phyloP scores from a whole-genome alignment of 2,888 invertebrate species.

The Caenorhabditis parvicauda region DNA sequence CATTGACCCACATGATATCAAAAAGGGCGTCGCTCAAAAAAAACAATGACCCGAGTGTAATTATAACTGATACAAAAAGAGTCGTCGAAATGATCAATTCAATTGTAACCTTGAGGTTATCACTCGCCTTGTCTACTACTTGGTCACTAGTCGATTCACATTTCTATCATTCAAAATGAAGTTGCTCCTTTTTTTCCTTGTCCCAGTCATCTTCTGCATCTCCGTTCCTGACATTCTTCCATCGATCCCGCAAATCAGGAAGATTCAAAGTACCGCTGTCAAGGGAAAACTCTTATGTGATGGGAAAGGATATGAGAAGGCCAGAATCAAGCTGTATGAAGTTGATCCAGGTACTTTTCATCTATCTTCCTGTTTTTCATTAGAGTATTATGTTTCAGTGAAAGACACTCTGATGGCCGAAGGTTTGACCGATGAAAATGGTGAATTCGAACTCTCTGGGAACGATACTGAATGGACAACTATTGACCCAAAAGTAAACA shows the following conservation, averaged over 20 bases:
- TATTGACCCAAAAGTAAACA: slow-evolving; percentile 51
- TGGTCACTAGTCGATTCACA: neutral
- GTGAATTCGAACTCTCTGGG: slow-evolving; percentile 45
- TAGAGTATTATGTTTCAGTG: slow-evolving; percentile 20
- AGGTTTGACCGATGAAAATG: slow-evolving; percentile 40
- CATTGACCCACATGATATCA: no score
- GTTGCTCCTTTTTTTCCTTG: neutral
- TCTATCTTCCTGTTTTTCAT: neutral
- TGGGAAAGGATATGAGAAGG: slow-evolving; percentile 54
- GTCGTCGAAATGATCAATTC: no score
- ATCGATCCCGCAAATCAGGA: slow-evolving; percentile 20
- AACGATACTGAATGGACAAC: slow-evolving; percentile 36
- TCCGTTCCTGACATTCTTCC: slow-evolving; percentile 23
- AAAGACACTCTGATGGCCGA: slow-evolving; percentile 54
- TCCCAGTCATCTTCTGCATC: slow-evolving; percentile 7
- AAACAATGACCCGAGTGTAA: no score
- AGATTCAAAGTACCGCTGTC: slow-evolving; percentile 48
- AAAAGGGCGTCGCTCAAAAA: no score
- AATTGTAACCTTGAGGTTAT: no score
- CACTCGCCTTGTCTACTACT: no score
- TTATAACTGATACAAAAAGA: no score
- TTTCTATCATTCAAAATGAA: no score
- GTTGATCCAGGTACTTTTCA: slow-evolving; percentile 51
- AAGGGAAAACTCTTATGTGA: slow-evolving; percentile 53
- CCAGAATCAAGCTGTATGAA: slow-evolving; percentile 54